phyloP scores from a whole-genome alignment of 1,140 invertebrate species.

The Glossosoma conforme region DNA sequence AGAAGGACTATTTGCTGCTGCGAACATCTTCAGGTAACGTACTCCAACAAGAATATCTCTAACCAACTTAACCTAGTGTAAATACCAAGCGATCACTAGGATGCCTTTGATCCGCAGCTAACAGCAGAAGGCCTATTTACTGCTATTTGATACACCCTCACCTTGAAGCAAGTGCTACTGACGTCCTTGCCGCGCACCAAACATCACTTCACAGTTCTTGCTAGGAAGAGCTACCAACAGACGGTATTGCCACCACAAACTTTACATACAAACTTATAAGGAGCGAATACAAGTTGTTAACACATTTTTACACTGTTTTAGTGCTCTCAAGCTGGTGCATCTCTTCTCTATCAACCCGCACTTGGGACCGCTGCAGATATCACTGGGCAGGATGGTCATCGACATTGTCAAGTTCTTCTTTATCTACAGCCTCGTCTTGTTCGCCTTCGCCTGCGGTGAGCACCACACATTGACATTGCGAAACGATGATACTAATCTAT shows the following conservation, averaged over 20 bases:
- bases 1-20: constrained; percentile 90
- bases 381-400: constrained; percentile 77
- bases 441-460: constrained; percentile 76
- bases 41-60: neutral
- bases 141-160: no score
- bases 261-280: no score
- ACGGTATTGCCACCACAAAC: no score
- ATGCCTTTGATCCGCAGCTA: constrained; percentile 89
- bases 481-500: neutral
- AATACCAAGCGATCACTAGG: constrained; percentile 79
- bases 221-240: no score
- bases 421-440: constrained; percentile 76
- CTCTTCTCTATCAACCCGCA: constrained; percentile 89
- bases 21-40: constrained; percentile 81
- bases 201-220: no score
- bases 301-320: constrained; percentile 41
- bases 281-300: no score
- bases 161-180: no score
- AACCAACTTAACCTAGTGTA: no score
- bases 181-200: no score
- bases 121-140: constrained; percentile 93
- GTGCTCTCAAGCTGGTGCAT: constrained; percentile 82
- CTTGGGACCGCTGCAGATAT: constrained; percentile 81
- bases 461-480: constrained; percentile 8
- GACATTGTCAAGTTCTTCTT: constrained; percentile 87